Evolutionary conservation across 2,888 invertebrate genomes (phyloP).

Genomic region (Orchesella flavescens): DNA sequence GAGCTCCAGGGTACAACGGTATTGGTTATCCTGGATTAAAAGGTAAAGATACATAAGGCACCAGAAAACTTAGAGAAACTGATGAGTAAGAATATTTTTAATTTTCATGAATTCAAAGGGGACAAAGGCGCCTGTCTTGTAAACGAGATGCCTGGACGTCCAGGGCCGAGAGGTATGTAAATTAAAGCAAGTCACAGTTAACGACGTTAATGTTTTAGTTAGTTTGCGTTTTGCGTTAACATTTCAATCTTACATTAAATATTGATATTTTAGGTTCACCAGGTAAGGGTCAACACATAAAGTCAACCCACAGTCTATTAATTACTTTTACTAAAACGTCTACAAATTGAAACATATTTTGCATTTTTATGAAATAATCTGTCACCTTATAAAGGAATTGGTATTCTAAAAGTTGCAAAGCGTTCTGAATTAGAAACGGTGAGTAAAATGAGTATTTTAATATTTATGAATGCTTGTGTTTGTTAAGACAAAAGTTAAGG

Average conservation of each 20-base stretch:
- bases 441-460: neutral
- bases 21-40: neutral
- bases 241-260: neutral
- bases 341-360: too few species aligned
- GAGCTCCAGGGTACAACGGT: constrained; percentile 26
- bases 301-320: neutral
- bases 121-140: constrained; percentile 28
- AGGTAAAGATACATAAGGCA: neutral
- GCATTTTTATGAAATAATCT: neutral
- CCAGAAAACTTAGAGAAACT: too few species aligned
- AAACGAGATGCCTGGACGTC: neutral
- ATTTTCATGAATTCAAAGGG: neutral
- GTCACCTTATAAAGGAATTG: constrained; percentile 14
- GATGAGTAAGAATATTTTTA: too few species aligned
- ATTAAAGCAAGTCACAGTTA: too few species aligned
- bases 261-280: constrained; percentile 19
- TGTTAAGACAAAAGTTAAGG: too few species aligned
- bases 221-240: too few species aligned
- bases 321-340: neutral
- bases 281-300: constrained; percentile 14
- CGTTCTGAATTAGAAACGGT: too few species aligned
- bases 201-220: too few species aligned
- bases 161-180: constrained; percentile 41
- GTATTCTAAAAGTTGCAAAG: neutral
- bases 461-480: too few species aligned